Evolutionary conservation across 2,113 vertebrate species (phyloP).

Genomic region (Phyllostomus hastatus): DNA sequence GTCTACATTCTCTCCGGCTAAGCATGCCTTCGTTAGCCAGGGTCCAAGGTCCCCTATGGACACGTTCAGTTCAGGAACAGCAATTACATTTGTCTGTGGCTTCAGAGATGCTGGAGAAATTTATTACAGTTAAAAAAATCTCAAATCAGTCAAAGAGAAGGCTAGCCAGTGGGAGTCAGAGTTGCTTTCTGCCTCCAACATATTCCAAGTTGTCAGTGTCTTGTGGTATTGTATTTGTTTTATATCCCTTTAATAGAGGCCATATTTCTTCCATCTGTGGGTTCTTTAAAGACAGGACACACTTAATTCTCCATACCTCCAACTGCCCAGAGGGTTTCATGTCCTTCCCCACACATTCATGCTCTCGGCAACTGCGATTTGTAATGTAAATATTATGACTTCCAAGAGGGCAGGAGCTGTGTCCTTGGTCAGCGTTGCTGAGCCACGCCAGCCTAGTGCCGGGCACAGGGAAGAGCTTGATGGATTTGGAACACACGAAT

Average conservation of each 20-base stretch:
- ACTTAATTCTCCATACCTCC: not conserved
- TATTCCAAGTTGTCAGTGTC: not conserved
- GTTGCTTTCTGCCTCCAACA: not conserved
- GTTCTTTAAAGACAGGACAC: not conserved
- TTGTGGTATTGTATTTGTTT: not conserved
- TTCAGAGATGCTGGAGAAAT: conserved; percentile 22
- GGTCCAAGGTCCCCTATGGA: not conserved
- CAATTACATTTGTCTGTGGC: not conserved
- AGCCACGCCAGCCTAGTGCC: not conserved
- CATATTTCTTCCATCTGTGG: not conserved
- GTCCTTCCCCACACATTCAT: not conserved
- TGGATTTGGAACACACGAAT: not conserved
- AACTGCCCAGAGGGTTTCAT: not conserved
- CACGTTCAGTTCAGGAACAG: not conserved
- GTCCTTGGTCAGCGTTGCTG: not conserved
- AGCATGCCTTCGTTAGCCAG: not conserved
- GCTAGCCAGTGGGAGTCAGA: not conserved
- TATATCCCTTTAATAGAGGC: not conserved
- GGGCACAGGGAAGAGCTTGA: not conserved
- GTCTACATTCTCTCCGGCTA: not conserved
- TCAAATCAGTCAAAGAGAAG: not conserved
- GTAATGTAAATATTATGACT: not conserved
- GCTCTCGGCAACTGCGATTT: not conserved
- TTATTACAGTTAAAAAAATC: not conserved
- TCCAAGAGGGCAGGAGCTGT: not conserved